Evolutionary conservation across 2,888 invertebrate genomes (phyloP).

Genomic region (Pollenia griseotomentosa): DNA sequence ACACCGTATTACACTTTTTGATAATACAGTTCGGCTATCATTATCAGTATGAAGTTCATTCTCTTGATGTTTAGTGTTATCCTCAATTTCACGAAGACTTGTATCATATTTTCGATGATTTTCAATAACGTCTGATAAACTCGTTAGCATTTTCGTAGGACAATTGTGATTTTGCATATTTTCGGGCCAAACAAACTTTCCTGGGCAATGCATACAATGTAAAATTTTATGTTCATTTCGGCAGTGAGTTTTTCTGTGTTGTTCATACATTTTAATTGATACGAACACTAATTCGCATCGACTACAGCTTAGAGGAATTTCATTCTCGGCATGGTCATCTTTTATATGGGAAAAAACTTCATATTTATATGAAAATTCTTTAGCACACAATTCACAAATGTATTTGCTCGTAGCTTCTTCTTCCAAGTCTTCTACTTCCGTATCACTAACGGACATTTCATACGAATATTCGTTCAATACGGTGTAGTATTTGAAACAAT

Average conservation of each 20-base stretch:
- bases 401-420: slow-evolving; percentile 67
- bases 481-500: slow-evolving; percentile 77
- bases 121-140: too few relatives aligned
- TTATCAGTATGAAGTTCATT: slow-evolving; percentile 79
- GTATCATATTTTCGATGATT: slow-evolving; percentile 81
- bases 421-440: slow-evolving; percentile 78
- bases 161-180: slow-evolving; percentile 80
- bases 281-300: slow-evolving; percentile 86
- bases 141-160: slow-evolving; percentile 45
- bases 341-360: slow-evolving; percentile 78
- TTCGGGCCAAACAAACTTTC: slow-evolving; percentile 81
- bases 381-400: slow-evolving; percentile 77
- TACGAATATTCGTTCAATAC: slow-evolving; percentile 80
- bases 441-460: slow-evolving; percentile 82
- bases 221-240: slow-evolving; percentile 78
- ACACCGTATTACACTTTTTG: slow-evolving; percentile 74
- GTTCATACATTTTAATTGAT: slow-evolving; percentile 84
- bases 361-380: slow-evolving; percentile 78
- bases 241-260: slow-evolving; percentile 85
- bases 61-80: slow-evolving; percentile 79
- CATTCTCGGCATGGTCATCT: slow-evolving; percentile 81
- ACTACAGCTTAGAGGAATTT: slow-evolving; percentile 85
- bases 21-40: slow-evolving; percentile 75
- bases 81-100: slow-evolving; percentile 76
- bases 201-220: slow-evolving; percentile 79